Evolutionary conservation across 2,888 invertebrate genomes (phyloP).

Genomic region (Linyphia triangularis): DNA sequence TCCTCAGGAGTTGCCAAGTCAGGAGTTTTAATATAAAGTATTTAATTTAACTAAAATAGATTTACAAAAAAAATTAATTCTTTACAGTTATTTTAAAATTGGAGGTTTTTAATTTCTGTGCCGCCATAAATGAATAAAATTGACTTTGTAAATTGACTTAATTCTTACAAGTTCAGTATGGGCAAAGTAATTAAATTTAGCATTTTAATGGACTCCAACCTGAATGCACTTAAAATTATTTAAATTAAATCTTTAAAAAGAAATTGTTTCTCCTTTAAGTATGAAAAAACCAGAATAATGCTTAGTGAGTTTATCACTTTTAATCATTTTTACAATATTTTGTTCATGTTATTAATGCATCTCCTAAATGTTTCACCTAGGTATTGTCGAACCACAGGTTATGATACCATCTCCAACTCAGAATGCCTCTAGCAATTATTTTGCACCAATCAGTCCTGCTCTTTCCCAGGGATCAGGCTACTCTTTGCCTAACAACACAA

Average conservation of each 20-base stretch:
- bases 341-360: not conserved
- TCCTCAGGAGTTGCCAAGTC: no score
- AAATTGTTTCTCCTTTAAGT: not conserved
- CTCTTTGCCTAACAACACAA: slow-evolving; percentile 21
- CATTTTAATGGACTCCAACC: no score
- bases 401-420: slow-evolving; percentile 63
- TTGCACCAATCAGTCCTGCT: slow-evolving; percentile 74
- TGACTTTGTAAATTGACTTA: no score
- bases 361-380: slow-evolving; percentile 19
- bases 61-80: no score
- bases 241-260: not conserved
- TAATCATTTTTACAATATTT: not conserved
- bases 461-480: slow-evolving; percentile 53
- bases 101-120: no score
- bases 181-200: no score
- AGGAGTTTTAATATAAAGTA: no score
- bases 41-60: no score
- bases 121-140: no score
- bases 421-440: slow-evolving; percentile 57
- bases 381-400: slow-evolving; percentile 70
- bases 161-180: no score
- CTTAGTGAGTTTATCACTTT: not conserved
- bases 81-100: no score
- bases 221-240: no score
- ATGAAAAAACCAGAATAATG: not conserved